A percentile compares a stretch with the other conserved stretches of the same genome.
These are phyloP conservation scores for Pachycephus smyrnensis DNA, from an alignment of 2,888 invertebrate species.

Conservation along the genomic window DNA sequence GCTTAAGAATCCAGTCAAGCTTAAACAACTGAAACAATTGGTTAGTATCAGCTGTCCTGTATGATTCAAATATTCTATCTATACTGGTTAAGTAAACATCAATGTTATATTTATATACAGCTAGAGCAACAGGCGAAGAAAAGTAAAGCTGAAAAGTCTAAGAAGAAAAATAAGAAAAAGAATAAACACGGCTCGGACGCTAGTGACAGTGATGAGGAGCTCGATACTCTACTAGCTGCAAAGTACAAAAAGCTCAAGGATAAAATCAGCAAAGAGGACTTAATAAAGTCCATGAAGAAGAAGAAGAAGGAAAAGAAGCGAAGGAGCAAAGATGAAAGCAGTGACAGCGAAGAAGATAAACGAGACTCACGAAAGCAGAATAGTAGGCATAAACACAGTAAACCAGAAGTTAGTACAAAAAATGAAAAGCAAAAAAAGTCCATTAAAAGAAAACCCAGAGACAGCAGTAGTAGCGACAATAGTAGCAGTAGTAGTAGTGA, in stretches of 20 bases:
- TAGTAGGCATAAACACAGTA: not conserved
- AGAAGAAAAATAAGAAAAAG: conserved; percentile 60
- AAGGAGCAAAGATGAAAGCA: conserved; percentile 37
- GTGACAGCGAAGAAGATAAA: conserved; percentile 6
- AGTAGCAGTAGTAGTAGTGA: not conserved
- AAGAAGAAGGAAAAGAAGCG: conserved; percentile 50
- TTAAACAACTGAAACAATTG: conserved; percentile 86
- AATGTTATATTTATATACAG: conserved; percentile 58
- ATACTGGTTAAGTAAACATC: conserved; percentile 64
- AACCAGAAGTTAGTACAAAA: conserved; percentile 18
- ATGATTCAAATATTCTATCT: not conserved
- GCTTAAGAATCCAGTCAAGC: conserved; percentile 90
- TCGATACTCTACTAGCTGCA: conserved; percentile 78
- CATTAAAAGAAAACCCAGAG: conserved; percentile 24
- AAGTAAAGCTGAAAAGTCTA: conserved; percentile 53
- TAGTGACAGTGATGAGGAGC: conserved; percentile 65
- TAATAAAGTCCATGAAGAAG: conserved; percentile 57
- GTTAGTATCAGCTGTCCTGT: conserved; percentile 67
- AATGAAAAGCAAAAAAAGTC: conserved; percentile 15
- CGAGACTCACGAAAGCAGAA: conserved; percentile 10
- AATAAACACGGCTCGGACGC: conserved; percentile 61
- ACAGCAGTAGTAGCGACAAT: conserved; percentile 23
- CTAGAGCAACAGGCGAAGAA: conserved; percentile 69
- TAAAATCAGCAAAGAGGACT: conserved; percentile 67
- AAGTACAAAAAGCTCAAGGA: conserved; percentile 78